Evolutionary conservation across 2,888 invertebrate species (phyloP), one percentile per base, ranked within the genome.

Genomic region (Rhingia campestris): DNA sequence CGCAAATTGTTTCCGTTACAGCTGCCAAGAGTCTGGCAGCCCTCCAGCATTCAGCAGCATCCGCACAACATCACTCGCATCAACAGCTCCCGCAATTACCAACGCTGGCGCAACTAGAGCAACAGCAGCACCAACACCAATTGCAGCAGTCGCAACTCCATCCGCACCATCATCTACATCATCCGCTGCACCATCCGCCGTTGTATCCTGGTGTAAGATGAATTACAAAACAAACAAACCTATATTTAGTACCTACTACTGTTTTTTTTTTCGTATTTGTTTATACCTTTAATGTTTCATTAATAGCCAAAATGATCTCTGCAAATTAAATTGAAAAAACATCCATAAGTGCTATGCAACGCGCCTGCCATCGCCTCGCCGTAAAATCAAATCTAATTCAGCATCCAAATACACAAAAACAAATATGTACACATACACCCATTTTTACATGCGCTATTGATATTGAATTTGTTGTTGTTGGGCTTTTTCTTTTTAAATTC

Each of bases 1-100:
- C 98, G 90, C 98, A 99, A 94, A 98, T 99, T 92, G 97, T 98
- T 88, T 97, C 98, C 87, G 97, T 94, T 86, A 94, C 94, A 92
- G 94, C 95, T 87, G 91, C 90, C 67, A 91, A 90, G 87, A 90
- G 90, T 89, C 87, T 91, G 39, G 88, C 90, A 43, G 80, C 70
- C 70, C 87, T 14, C 53, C 86, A 37, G 76, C 87, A 33, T 43
- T 73, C 82, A 56, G 56, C 74, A 39, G 56, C 74, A 39, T 63
- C 73, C 61, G 81, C 81, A 56, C 86, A 81, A 64, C 80, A 80
- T 47, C 76, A 85, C 51, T 66, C 86, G 56, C 72, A 86, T 58
- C 76, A 87, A 30, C 79, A 86, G 41, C 76, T 81, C 49, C 73
- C 86, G 59, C 73, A 75, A 45, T 49, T 81, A 33, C 43, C 85